Base-by-base conservation (phyloP, 2,888 invertebrate species). In the Pimpla rufipes region DNA sequence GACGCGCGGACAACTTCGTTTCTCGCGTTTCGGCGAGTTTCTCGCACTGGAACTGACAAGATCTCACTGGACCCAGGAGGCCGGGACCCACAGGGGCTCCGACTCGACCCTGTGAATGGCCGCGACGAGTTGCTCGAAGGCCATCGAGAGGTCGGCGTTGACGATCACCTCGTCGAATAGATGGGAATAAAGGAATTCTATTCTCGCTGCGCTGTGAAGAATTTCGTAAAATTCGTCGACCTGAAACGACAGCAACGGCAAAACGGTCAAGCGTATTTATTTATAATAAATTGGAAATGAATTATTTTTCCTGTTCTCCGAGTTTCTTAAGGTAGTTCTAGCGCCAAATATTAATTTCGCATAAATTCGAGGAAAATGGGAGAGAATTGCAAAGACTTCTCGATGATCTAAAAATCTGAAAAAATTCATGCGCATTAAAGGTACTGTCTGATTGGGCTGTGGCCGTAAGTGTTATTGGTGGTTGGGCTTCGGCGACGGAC, bases 71-170 rank as follows among this genome's bases (percentile, higher is more conserved):
- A 98, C 97, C 99, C 99, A 99, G 7, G 97, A 96, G 50, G 97
- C 97, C 40, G 99, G 99, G 50, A 99, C 98, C 99, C 99, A 99
- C 16, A 98, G 95, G 0, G 99, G 98, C 91, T 99, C 98, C 0
- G 96, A 96, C 94, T 99, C 98, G 37, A 98, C 96, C 88, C 96
- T 95, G 94, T 97, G 96, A 42, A 97, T 96, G 59, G 96, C 95
- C 88, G 96, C 95, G 77, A 98, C 95, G 21, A 99, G 95, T 90
- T 97, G 97, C 88, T 97, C 97, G 88, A 99, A 97, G 21, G 99
- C 97, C 80, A 95, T 95, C 0, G 97, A 96, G 81, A 99, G 94
- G 90, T 99, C 98, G 40, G 97, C 98, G 92, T 99, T 99, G n/a
- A 98, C 95, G 73, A 99, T 97, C 88, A 96, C 96, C 90, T 97